These are phyloP conservation scores for Thomomys bottae DNA, from an alignment of 2,113 vertebrate genomes.

Conservation along the genomic window DNA sequence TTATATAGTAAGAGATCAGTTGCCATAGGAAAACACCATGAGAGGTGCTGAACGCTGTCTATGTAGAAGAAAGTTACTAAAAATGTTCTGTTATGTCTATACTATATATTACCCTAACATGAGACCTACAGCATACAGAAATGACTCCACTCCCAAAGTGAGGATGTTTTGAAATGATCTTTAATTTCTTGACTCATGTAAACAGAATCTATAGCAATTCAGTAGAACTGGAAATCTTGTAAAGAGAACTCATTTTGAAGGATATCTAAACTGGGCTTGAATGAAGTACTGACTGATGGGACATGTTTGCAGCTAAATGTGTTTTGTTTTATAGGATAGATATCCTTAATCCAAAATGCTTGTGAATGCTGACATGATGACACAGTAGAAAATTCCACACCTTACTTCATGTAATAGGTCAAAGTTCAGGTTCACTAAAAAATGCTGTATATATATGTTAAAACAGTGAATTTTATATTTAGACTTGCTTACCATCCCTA, in stretches of 20 bases:
- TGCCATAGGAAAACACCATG: not conserved
- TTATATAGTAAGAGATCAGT: not conserved
- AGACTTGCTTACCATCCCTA: not conserved
- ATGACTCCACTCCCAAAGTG: not conserved
- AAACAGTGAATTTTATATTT: not conserved
- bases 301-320: slow-evolving; percentile 26
- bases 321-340: slow-evolving; percentile 37
- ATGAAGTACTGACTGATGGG: not conserved
- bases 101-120: not conserved
- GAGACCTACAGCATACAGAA: not conserved
- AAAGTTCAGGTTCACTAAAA: not conserved
- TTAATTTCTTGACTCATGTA: slow-evolving; percentile 48
- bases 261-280: slow-evolving; percentile 47
- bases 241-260: slow-evolving; percentile 35
- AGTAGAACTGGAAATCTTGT: slow-evolving; percentile 28
- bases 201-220: slow-evolving; percentile 38
- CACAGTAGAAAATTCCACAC: slow-evolving; percentile 5
- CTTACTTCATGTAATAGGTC: not conserved
- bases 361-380: not conserved
- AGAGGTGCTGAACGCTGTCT: not conserved
- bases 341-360: not conserved
- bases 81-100: not conserved
- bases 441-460: not conserved
- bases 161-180: slow-evolving; percentile 29
- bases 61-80: slow-evolving; percentile 5